phyloP scores from a whole-genome alignment of 1,140 invertebrate species.

The Elymnias hypermnestra region DNA sequence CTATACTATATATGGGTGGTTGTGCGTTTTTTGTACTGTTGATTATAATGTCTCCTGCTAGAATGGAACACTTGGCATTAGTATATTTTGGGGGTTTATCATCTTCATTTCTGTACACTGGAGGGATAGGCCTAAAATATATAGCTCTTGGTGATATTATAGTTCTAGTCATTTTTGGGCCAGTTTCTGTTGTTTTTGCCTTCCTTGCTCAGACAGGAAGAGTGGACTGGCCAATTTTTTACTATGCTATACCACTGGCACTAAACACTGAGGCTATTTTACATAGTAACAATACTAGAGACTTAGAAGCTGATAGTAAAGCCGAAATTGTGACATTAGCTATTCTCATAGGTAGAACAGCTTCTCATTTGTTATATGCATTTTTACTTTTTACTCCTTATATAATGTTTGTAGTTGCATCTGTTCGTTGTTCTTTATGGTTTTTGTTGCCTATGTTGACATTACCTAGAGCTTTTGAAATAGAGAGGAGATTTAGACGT shows the following conservation, averaged over 20 bases:
- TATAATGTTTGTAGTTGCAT: constrained; percentile 89
- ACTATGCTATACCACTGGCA: constrained; percentile 95
- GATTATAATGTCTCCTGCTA: constrained; percentile 88
- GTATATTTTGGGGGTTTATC: constrained; percentile 97
- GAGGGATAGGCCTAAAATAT: constrained; percentile 95
- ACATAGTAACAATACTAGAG: constrained; percentile 95
- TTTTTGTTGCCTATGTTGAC: constrained; percentile 93
- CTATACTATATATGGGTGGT: constrained; percentile 90
- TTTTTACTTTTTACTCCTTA: constrained; percentile 94
- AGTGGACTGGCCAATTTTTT: constrained; percentile 90
- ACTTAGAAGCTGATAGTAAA: constrained; percentile 88
- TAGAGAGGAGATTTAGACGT: constrained; percentile 92
- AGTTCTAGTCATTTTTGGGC: constrained; percentile 95
- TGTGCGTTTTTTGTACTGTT: constrained; percentile 92
- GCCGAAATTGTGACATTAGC: constrained; percentile 95
- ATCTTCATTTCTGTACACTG: constrained; percentile 95
- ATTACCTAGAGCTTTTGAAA: constrained; percentile 89
- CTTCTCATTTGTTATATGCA: constrained; percentile 93
- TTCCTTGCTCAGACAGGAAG: constrained; percentile 94
- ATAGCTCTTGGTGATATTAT: constrained; percentile 94
- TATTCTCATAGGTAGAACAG: constrained; percentile 93
- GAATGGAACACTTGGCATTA: constrained; percentile 94
- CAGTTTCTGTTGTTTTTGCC: constrained; percentile 95
- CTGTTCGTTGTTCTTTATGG: constrained; percentile 89
- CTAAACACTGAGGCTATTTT: constrained; percentile 96